phyloP scores from a whole-genome alignment of 2,113 vertebrate species.

The Carollia perspicillata region DNA sequence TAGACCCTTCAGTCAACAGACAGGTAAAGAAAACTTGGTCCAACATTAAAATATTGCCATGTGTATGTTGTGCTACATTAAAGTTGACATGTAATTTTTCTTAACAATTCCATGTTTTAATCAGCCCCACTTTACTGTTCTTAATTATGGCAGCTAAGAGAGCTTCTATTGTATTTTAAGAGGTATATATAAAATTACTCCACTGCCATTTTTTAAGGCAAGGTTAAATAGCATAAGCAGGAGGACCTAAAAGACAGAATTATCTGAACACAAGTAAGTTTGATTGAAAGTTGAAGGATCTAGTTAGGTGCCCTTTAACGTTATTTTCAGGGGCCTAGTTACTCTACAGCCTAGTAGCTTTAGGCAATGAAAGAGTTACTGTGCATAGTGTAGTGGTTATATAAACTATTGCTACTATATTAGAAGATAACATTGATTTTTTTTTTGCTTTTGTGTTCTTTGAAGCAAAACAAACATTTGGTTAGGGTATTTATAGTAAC shows the following conservation, averaged over 20 bases:
- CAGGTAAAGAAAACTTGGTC: neutral
- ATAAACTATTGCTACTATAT: neutral
- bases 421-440: neutral
- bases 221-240: neutral
- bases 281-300: neutral
- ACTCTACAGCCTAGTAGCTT: neutral
- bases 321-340: conserved; percentile 32
- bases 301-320: neutral
- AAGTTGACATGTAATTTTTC: conserved; percentile 7
- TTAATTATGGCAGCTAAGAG: conserved; percentile 53
- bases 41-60: neutral
- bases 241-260: neutral
- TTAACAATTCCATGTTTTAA: conserved; percentile 1
- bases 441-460: conserved; percentile 33
- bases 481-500: conserved; percentile 39
- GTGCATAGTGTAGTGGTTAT: neutral
- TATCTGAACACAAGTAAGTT: conserved; percentile 23
- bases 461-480: conserved; percentile 43
- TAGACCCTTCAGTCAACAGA: neutral
- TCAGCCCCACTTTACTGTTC: neutral
- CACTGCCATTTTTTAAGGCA: neutral
- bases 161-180: conserved; percentile 36
- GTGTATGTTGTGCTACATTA: neutral
- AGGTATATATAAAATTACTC: neutral
- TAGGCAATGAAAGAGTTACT: conserved; percentile 21